Conservation (phyloP, 2,888 invertebrate genomes). For the Acronicta aceris region DNA sequence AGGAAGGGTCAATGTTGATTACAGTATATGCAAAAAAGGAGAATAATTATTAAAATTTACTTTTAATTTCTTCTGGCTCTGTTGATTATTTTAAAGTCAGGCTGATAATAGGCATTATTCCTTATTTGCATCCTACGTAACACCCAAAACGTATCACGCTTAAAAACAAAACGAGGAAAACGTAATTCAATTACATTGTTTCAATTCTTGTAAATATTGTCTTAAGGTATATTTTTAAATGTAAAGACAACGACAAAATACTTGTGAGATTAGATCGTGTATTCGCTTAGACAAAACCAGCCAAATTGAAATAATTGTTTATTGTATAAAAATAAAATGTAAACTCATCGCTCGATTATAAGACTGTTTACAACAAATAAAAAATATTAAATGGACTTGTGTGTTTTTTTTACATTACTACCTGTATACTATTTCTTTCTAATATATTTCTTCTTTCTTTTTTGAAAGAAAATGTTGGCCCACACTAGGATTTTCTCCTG, state of each 20-base stretch:
- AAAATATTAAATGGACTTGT: conserved; percentile 63
- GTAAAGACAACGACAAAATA: conserved; percentile 75
- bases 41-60: too few relatives aligned
- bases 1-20: too few relatives aligned
- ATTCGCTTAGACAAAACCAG: conserved; percentile 83
- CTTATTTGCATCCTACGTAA: conserved; percentile 25
- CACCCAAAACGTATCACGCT: conserved; percentile 60
- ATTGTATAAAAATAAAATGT: conserved; percentile 72
- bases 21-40: too few relatives aligned
- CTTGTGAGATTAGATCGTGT: conserved; percentile 74
- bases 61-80: too few relatives aligned
- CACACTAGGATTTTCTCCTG: too few relatives aligned
- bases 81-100: too few relatives aligned
- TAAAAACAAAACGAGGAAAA: conserved; percentile 57
- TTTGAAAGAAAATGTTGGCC: too few relatives aligned
- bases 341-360: conserved; percentile 85
- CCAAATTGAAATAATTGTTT: conserved; percentile 84
- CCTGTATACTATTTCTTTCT: too few relatives aligned
- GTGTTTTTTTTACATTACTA: conserved; percentile 4
- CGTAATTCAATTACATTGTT: conserved; percentile 83
- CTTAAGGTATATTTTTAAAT: conserved; percentile 70
- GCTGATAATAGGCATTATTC: too few relatives aligned
- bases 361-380: conserved; percentile 88
- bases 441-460: too few relatives aligned
- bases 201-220: conserved; percentile 82